phyloP scores from a whole-genome alignment of 1,140 invertebrate genomes.

The Drosophila funebris region DNA sequence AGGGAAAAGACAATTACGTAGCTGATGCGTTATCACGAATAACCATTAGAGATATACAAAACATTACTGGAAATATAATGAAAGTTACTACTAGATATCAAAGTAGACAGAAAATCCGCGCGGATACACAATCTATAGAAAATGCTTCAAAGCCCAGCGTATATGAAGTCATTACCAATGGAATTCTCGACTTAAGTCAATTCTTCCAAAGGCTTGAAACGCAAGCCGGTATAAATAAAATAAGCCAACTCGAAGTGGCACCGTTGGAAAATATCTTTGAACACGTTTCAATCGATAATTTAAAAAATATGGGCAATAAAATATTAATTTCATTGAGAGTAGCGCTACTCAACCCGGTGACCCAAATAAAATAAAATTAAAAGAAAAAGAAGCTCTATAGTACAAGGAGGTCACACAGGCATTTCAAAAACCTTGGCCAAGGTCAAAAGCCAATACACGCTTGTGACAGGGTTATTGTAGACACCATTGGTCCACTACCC shows the following conservation, averaged over 20 bases:
- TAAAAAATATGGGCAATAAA: not conserved
- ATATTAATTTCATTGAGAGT: too few species aligned
- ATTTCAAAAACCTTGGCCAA: too few species aligned
- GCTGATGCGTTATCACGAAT: slow-evolving; percentile 12
- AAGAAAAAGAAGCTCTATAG: too few species aligned
- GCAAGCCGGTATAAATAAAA: slow-evolving; percentile 12
- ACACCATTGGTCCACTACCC: too few species aligned
- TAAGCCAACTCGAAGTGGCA: slow-evolving; percentile 13
- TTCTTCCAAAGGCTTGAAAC: slow-evolving; percentile 6
- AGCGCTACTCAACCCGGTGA: too few species aligned
- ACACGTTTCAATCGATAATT: not conserved
- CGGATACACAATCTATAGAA: not conserved
- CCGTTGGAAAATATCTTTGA: slow-evolving; percentile 19
- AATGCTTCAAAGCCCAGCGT: not conserved
- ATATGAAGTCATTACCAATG: slow-evolving; percentile 1
- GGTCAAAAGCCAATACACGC: too few species aligned
- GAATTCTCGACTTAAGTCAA: not conserved
- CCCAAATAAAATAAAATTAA: too few species aligned
- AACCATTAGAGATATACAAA: not conserved
- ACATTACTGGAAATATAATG: not conserved
- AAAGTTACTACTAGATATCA: slow-evolving; percentile 3
- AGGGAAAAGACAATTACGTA: slow-evolving; percentile 6
- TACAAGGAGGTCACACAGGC: too few species aligned
- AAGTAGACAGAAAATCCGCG: slow-evolving; percentile 1
- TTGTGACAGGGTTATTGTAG: too few species aligned